Evolutionary conservation across 2,888 invertebrate genomes (phyloP).

Genomic region (Lathronympha strigana): DNA sequence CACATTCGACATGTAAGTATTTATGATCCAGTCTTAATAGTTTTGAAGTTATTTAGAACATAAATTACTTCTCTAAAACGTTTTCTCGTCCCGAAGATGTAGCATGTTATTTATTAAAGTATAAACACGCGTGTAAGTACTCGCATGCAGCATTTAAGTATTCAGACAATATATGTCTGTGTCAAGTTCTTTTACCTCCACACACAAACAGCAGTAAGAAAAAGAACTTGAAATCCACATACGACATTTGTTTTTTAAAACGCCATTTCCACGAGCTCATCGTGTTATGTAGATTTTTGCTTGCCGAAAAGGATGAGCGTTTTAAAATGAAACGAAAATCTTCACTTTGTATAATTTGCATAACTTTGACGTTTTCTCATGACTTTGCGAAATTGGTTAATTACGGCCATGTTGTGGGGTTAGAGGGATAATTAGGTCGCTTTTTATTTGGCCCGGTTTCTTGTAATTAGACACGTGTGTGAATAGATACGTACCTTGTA

Average conservation of each 20-base stretch:
- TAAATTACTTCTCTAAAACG: no score
- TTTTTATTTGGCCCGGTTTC: background rate
- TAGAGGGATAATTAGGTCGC: no score
- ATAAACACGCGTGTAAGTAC: no score
- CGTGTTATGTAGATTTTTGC: slow-evolving; percentile 38
- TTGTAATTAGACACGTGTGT: no score
- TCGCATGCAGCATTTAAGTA: background rate
- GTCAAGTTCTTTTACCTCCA: slow-evolving; percentile 6
- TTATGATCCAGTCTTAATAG: no score
- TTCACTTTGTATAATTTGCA: slow-evolving; percentile 16
- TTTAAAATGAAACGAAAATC: slow-evolving; percentile 28
- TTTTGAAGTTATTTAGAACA: no score
- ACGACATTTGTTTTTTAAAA: slow-evolving; percentile 6
- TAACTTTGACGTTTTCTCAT: slow-evolving; percentile 16
- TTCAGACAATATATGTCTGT: background rate
- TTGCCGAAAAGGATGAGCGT: slow-evolving; percentile 25
- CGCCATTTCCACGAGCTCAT: slow-evolving; percentile 1
- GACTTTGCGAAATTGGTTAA: slow-evolving; percentile 10
- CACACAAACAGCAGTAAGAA: slow-evolving; percentile 4
- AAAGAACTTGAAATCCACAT: background rate
- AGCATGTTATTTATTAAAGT: no score
- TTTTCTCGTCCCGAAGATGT: no score
- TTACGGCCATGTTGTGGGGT: background rate
- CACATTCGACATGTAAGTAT: no score
- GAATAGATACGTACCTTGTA: no score